Base-by-base conservation (phyloP, 2,113 vertebrate genomes). In the Brachyhypopomus gauderio region DNA sequence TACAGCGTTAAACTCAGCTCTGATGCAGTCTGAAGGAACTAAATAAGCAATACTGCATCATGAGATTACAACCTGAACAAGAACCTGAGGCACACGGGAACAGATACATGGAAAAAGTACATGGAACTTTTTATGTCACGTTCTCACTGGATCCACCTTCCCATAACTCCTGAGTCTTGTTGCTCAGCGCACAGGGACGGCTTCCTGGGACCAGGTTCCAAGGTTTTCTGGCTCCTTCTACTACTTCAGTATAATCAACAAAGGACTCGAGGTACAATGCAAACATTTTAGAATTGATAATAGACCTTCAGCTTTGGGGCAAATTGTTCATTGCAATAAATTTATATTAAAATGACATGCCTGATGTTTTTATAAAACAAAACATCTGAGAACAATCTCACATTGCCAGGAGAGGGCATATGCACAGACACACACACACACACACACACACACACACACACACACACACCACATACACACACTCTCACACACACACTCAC, bases 61-160 rank as follows among this genome's bases (percentile, higher is more conserved):
- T 20, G 66, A 41, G 66, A 38, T 38, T 20, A 41, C 20, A 70
- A 27, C 62, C 60, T 55, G 62, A 77, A 77, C n/a, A 69, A 30
- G 30, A 56, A 38, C 63, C 38, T 16, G 56, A 7, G 55, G 30
- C 63, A 38, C 48, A 69, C 36, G 63, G 76, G 27, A 58, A 16
- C 14, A 27, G 60, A 23, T 16, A 25, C 52, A 67, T n/a, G n/a
- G 64, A 38, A 36, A 66, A 56, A 56, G 41, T 34, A 12, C 19
- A 19, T 69, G 41, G 63, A 67, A 25, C n/a, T 38, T 67, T 56
- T 77, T 41, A n/a, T 67, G 62, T 34, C 22, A 66, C 41, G 48
- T 67, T 75, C 58, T 38, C 11, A 78, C 11, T 66, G 41, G 22
- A 77, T 55, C 12, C 64, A 25, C 55, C 14, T 70, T 67, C 38